Percentiles rank a stretch among this genome's conserved stretches.
Evolutionary conservation across 2,797 vertebrate species (phyloP).

Genomic region (Muscicapa comitata): DNA sequence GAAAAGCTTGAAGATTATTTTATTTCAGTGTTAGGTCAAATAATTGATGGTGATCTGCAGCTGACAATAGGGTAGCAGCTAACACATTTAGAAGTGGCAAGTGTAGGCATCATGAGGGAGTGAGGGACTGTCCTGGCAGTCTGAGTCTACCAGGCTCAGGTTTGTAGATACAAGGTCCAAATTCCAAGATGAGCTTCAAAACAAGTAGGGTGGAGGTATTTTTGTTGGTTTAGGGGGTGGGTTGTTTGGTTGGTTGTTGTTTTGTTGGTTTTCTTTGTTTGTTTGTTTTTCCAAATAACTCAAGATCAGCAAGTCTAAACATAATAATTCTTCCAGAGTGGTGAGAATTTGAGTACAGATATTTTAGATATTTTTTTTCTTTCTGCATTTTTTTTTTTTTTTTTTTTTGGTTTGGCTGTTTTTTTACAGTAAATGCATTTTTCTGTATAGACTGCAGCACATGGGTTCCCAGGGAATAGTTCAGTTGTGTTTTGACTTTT

Average conservation of each 20-base stretch:
- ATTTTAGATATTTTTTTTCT: too few species aligned
- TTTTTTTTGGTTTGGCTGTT: not conserved
- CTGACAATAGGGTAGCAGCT: not conserved
- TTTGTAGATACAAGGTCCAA: not conserved
- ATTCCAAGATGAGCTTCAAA: not conserved
- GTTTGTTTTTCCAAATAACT: not conserved
- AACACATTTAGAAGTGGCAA: not conserved
- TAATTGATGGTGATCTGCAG: not conserved
- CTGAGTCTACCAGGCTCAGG: not conserved
- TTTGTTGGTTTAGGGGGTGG: not conserved
- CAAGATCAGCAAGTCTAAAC: not conserved
- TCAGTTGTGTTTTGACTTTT: not conserved
- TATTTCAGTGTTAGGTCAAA: not conserved
- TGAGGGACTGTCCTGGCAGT: rapidly evolving
- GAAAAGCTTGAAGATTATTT: not conserved
- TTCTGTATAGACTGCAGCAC: not conserved
- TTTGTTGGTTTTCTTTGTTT: rapidly evolving
- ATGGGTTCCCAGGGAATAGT: not conserved
- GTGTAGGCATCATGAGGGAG: not conserved
- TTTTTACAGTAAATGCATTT: not conserved
- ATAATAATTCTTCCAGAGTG: not conserved
- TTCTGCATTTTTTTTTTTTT: not conserved
- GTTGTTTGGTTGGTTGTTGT: rapidly evolving
- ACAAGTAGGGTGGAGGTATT: not conserved
- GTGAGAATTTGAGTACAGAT: not conserved